Evolutionary conservation across 1,140 invertebrate species (phyloP), one percentile per base, ranked within the genome.

Genomic region (Neodiprion pinetum): DNA sequence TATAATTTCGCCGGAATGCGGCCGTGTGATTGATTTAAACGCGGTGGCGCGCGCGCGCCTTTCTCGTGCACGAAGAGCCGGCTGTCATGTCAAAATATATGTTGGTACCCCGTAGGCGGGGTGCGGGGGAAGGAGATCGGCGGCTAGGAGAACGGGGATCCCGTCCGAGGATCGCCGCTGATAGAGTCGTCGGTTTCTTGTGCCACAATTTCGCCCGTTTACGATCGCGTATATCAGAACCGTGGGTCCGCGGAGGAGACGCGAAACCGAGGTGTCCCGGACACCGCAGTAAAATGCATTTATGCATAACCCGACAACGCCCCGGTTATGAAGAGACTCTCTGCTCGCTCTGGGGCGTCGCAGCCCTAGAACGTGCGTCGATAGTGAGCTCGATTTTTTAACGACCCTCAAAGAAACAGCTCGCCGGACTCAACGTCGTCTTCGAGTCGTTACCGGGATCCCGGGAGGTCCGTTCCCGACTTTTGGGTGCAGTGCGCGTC

Each of bases 121-220:
- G 23, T 48, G 21, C 48, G 17, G 12, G 21, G 21, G n/a, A 69
- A 69, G 11, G 17, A 17, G 61, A 17, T 14, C 61, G 17, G 53
- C n/a, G n/a, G 21, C 76, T 76, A 75, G 82, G 82, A 83, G 74
- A 79, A 80, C 78, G 80, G 81, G 81, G 74, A 80, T 72, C 76
- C 71, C 68, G 73, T 81, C 75, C 28, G 28, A 40, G 28, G 28
- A 40, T 40, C 28, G 28, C 28, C 28, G 28, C 78, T 83, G 82
- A 83, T 83, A 81, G 79, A 82, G 80, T 77, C 82, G 82, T 83
- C 82, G 80, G 71, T 72, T 76, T 73, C 79, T 81, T 81, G 80
- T 80, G 79, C 75, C 76, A 79, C 81, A 81, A 82, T 83, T 82
- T 82, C 79, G 75, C 72, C 79, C 74, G 77, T 81, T 82, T 81